Evolutionary conservation across 1,140 invertebrate species (phyloP).

Genomic region (Sycophila sp.): DNA sequence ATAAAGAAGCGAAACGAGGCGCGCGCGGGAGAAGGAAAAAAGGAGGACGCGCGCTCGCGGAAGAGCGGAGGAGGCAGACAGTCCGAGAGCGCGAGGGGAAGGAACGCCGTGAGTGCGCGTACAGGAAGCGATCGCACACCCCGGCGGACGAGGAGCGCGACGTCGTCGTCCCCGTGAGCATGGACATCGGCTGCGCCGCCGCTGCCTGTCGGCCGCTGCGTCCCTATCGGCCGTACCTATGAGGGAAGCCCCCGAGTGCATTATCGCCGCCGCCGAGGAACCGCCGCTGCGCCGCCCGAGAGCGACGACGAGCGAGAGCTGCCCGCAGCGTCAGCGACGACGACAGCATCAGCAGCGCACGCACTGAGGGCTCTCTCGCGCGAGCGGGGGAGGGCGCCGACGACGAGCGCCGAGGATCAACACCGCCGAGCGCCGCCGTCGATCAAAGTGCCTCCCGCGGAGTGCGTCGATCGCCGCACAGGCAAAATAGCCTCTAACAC

Average conservation of each 20-base stretch:
- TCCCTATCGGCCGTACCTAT: conserved; percentile 13
- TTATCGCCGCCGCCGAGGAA: too few species aligned
- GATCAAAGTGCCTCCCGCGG: conserved; percentile 53
- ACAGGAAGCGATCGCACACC: too few species aligned
- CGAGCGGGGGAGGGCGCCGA: too few species aligned
- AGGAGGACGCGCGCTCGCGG: not conserved
- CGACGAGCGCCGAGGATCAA: conserved; percentile 18
- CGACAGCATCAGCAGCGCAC: not conserved
- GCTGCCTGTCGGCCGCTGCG: not conserved
- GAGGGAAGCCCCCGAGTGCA: not conserved
- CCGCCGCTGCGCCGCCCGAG: too few species aligned
- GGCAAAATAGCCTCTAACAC: conserved; percentile 59
- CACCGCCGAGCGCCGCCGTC: conserved; percentile 22
- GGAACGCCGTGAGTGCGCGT: not conserved
- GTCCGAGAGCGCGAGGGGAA: not conserved
- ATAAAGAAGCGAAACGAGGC: conserved; percentile 15
- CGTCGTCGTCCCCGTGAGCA: not conserved
- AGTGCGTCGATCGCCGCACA: conserved; percentile 50
- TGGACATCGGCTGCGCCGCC: not conserved
- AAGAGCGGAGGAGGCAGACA: not conserved
- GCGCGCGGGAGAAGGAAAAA: not conserved
- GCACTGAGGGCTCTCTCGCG: too few species aligned
- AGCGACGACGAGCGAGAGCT: too few species aligned
- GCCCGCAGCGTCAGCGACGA: not conserved
- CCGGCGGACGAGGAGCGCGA: too few species aligned